Base-by-base conservation (phyloP, 64 coral and sea anemone genomes). In the Pocillopora damicornis region DNA sequence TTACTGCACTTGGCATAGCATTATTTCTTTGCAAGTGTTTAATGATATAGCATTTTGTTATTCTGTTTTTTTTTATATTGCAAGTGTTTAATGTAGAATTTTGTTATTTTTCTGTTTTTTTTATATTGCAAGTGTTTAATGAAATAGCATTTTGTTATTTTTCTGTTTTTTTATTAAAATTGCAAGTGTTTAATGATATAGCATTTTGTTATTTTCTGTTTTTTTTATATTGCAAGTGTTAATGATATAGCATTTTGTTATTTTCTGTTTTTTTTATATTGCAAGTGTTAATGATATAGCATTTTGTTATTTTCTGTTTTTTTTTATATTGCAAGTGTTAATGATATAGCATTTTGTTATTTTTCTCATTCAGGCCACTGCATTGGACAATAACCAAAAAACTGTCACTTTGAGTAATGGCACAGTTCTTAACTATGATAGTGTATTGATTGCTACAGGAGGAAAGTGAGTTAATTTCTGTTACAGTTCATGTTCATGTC, bases 391-490 rank as follows among this genome's bases (percentile, higher is more conserved):
- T 58, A 81, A 64, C 12, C 84, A 89, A 61, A 98, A 94, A 60
- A 89, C 87, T 58, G 90, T 98, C 61, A 86, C 90, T 36, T 86
- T 92, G 75, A 89, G 83, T 76, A 80, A 98, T 92, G 92, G 96
- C 38, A 92, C 59, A 61, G 74, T 86, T 37, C 73, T 95, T 59
- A 90, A 89, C 60, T 98, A 90, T 64, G 90, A 98, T 68, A 72
- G 73, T 77, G 38, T 95, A 35, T 86, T 98, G 81, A 91, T 98
- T 78, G 96, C 92, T 59, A 98, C 96, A 60, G 92, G 96, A 37
- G 96, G 96, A 94, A 92, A 75, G 96, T 98, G 76, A 92, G 96
- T 75, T 51, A 23, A 25, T 71, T 71, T 11, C n/a, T 20, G 9
- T 71, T 67, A 22, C 16, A 18, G 1, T 18, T 8, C 1, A 20